phyloP scores from a whole-genome alignment of 2,113 vertebrate genomes.

The Neolamprologus caudopunctatus region DNA sequence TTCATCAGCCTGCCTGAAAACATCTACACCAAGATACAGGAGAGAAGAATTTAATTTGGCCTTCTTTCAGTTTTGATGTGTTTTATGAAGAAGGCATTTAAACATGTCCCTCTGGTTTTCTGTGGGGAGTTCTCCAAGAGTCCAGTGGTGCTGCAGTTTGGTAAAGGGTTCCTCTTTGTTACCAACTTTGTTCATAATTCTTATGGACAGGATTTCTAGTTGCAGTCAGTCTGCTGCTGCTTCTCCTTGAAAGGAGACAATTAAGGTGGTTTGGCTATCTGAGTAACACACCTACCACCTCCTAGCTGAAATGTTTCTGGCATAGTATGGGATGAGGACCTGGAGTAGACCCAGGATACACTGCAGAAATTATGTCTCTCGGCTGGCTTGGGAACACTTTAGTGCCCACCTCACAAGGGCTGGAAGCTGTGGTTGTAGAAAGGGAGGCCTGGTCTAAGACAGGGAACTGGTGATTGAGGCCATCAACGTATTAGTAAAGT shows the following conservation, averaged over 20 bases:
- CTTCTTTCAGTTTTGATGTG: background rate
- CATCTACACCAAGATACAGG: background rate
- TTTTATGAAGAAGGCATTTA: background rate
- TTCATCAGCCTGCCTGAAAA: background rate
- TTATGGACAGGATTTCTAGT: background rate
- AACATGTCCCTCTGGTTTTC: background rate
- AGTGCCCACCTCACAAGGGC: background rate
- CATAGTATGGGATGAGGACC: background rate
- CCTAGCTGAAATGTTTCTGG: background rate
- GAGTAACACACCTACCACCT: background rate
- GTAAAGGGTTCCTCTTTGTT: background rate
- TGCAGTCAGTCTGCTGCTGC: background rate
- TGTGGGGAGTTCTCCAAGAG: background rate
- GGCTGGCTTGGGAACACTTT: background rate
- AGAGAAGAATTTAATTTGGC: background rate
- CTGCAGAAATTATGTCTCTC: background rate
- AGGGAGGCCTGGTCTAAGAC: background rate
- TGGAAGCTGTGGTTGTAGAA: background rate
- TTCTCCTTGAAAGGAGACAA: background rate
- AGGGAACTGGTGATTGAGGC: background rate
- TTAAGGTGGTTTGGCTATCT: background rate
- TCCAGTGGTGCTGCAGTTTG: background rate
- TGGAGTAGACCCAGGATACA: background rate
- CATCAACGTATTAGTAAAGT: background rate
- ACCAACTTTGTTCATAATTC: background rate